Evolutionary conservation across 2,888 invertebrate species (phyloP), one percentile per base, ranked within the genome.

Genomic region (Entomobrya multifasciata): DNA sequence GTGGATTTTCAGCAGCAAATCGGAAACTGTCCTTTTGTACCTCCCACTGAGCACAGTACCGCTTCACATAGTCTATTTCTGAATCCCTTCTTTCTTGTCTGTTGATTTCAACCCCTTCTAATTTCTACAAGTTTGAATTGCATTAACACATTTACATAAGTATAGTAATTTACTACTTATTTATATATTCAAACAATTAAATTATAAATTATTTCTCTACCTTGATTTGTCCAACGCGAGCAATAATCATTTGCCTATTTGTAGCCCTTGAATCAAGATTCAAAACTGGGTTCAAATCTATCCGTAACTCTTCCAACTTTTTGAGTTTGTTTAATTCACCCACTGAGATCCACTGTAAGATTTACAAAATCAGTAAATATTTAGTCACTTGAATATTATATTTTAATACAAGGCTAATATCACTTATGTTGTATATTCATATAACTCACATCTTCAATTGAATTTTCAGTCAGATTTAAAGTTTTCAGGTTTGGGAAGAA

Each of bases 41-140:
- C 76, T 95, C 93, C 96, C 96, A 97, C 87, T 95, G 95, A 0
- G 94, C 93, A 0, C 96, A 96, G 92, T 95, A 95, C 25, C 95
- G 94, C 92, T 97, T 98, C 92, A 98, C 93, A 91, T 98, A 97
- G 93, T 98, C 98, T 88, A 97, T 96, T 92, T 98, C 98, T 0
- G 98, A 96, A 1, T 97, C 97, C 89, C 96, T 94, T 79, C 97
- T 94, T 86, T 96, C 95, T 83, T 95, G 95, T 0, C 93, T 92
- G 0, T 94, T 94, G 89, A 98, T 95, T 90, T 93, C 93, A 0
- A 95, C 95, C 47, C 96, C 95, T 93, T 96, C 97, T 17, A 97
- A 93, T 91, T 94, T 93, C 94, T 95, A 65, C n/a, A n/a, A n/a
- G n/a, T n/a, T n/a, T n/a, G n/a, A n/a, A n/a, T n/a, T n/a, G n/a